Conservation (phyloP, 37 sponge, comb jelly and placozoan species). For the Chondrilla cf. caribensis region DNA sequence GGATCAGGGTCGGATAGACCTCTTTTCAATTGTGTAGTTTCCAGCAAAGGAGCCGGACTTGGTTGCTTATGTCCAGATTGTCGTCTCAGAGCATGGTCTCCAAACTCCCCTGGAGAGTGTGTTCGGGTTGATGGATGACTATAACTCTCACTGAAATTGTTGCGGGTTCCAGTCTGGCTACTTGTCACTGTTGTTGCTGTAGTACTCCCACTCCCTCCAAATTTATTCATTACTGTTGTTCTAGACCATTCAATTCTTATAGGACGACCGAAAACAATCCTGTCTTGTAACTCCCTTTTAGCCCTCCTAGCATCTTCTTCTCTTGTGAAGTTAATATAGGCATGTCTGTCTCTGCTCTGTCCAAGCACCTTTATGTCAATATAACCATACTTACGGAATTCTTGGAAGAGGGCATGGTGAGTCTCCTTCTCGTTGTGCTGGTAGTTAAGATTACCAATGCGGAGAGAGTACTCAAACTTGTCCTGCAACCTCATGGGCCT, state of each 20-base stretch:
- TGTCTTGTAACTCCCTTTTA: constrained; percentile 31
- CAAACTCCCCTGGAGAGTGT: background rate
- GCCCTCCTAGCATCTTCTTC: constrained; percentile 59
- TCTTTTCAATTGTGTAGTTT: background rate
- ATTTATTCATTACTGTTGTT: constrained; percentile 48
- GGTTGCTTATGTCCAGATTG: background rate
- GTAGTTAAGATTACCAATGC: constrained; percentile 56
- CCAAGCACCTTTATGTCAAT: constrained; percentile 72
- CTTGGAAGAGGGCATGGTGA: constrained; percentile 40
- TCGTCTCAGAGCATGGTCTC: background rate
- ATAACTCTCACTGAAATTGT: background rate
- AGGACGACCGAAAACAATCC: constrained; percentile 36
- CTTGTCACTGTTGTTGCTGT: background rate
- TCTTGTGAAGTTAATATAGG: constrained; percentile 68
- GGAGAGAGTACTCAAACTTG: constrained; percentile 65
- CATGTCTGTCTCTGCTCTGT: constrained; percentile 63
- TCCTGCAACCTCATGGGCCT: background rate
- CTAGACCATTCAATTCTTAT: constrained; percentile 68
- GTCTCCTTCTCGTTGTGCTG: constrained; percentile 44
- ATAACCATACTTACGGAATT: constrained; percentile 72
- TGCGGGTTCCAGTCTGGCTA: background rate
- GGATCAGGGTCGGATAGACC: constrained; percentile 51
- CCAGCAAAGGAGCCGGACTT: background rate
- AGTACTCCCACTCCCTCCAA: constrained; percentile 1
- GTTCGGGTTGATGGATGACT: background rate